Evolutionary conservation across 2,113 vertebrate genomes (phyloP).

Genomic region (Bucco capensis): DNA sequence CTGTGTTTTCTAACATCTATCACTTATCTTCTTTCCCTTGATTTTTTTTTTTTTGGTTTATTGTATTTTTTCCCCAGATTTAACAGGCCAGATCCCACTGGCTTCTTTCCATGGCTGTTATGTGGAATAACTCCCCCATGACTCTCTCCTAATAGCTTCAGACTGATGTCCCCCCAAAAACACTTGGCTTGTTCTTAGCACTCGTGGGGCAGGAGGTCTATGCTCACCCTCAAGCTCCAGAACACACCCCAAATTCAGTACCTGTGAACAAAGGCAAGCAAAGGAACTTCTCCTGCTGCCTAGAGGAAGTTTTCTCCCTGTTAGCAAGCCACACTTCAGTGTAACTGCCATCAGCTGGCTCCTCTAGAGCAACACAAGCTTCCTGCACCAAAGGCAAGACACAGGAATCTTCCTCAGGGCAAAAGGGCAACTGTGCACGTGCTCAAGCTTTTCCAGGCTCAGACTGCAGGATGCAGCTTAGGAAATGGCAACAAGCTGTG

Average conservation of each 20-base stretch:
- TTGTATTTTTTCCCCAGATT: not conserved
- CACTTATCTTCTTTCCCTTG: not conserved
- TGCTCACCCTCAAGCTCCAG: not conserved
- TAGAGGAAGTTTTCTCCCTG: not conserved
- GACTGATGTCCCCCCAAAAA: not conserved
- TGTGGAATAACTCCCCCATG: not conserved
- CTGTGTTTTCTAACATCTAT: constrained; percentile 57
- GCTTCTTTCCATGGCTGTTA: not conserved
- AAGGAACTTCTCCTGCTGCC: not conserved
- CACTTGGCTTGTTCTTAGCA: not conserved
- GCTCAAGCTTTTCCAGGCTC: not conserved
- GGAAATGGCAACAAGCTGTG: constrained; percentile 7
- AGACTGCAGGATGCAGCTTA: not conserved
- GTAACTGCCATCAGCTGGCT: not conserved
- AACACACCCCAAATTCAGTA: not conserved
- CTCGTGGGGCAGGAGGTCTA: not conserved
- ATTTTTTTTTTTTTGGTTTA: not conserved
- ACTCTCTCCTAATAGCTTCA: not conserved
- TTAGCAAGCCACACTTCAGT: not conserved
- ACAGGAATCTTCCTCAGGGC: not conserved
- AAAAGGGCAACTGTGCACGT: not conserved
- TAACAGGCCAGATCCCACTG: not conserved
- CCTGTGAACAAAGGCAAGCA: not conserved
- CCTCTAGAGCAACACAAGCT: not conserved
- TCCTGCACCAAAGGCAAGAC: not conserved